Base-by-base conservation (phyloP, 1,140 invertebrate genomes). In the Theocolax elegans region DNA sequence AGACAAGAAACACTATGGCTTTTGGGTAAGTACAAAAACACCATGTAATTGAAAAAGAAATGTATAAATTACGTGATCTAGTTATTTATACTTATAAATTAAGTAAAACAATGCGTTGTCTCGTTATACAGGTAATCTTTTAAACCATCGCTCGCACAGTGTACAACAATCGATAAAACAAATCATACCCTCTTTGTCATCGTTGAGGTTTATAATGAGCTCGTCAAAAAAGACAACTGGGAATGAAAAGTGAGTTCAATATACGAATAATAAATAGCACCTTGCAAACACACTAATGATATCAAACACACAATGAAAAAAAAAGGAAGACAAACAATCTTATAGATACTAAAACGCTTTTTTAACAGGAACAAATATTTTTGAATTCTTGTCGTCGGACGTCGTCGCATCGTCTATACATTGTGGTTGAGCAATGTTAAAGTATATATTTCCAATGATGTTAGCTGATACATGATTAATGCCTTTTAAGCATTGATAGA, bases 371-470 rank as follows among this genome's bases (percentile, higher is more conserved):
- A 77, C 58, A 65, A 83, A 82, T 56, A 56, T 75, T 74, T 51
- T 48, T 23, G 38, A 51, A 17, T 42, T 29, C 25, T 48, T 71
- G 25, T 12, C 29, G 29, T 8, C 51, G 44, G 51, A 9, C 15
- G 38, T 12, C 8, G 85, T 76, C 2, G 76, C 82, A 65, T 92
- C 90, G 49, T 91, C 89, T 56, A 96, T 84, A 72, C 95, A 96
- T 8, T 92, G 90, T 17, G 93, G 90, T 83, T 90, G 89, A 40
- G 95, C 88, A 67, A 96, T 79, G 79, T 96, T 96, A 83, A 96
- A 97, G 76, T 95, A 97, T 58, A 96, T 90, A 71, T 92, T 92
- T 38, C 94, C 95, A 89, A 97, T 91, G 4, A 94, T 83, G 71
- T 88, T 85, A 0, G 94, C 91, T 0, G 92, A 88, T 8, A 91